These are phyloP conservation scores for Pao palembangensis DNA, from an alignment of 2,113 vertebrate genomes.

Conservation along the genomic window DNA sequence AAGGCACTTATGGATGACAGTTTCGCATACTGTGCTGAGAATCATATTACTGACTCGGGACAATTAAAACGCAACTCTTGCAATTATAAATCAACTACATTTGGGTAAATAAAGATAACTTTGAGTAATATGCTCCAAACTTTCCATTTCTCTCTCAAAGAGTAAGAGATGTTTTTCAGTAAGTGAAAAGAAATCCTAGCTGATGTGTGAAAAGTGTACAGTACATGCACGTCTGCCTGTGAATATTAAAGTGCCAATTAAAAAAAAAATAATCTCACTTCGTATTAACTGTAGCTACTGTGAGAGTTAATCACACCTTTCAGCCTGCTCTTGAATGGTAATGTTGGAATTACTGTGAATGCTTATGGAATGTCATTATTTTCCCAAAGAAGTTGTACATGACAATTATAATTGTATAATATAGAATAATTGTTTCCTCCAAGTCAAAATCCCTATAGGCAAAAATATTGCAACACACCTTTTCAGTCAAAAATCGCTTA, in stretches of 20 bases:
- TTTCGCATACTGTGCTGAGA: conserved; percentile 52
- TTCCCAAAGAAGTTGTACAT: conserved; percentile 16
- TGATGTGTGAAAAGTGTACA: neutral
- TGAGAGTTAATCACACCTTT: conserved; percentile 31
- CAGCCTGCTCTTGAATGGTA: conserved; percentile 29
- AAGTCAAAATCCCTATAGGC: conserved; percentile 43
- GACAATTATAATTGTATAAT: conserved; percentile 37
- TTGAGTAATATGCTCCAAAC: conserved; percentile 24
- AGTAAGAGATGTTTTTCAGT: neutral
- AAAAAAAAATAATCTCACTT: conserved; percentile 8
- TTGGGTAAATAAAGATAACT: conserved; percentile 33
- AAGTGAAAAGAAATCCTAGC: neutral
- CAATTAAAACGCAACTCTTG: conserved; percentile 56
- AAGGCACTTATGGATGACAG: neutral
- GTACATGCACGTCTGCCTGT: neutral
- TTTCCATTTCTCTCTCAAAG: conserved; percentile 5
- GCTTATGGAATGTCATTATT: conserved; percentile 43
- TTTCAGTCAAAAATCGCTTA: conserved; percentile 42
- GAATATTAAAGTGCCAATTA: conserved; percentile 6
- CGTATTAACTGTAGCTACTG: conserved; percentile 14
- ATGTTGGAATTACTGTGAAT: conserved; percentile 48
- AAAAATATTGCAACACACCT: conserved; percentile 26
- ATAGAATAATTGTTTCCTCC: conserved; percentile 28
- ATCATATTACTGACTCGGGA: conserved; percentile 45
- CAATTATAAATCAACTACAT: conserved; percentile 67